phyloP scores from a whole-genome alignment of 1,140 invertebrate genomes.

The Zaprionus inermis region DNA sequence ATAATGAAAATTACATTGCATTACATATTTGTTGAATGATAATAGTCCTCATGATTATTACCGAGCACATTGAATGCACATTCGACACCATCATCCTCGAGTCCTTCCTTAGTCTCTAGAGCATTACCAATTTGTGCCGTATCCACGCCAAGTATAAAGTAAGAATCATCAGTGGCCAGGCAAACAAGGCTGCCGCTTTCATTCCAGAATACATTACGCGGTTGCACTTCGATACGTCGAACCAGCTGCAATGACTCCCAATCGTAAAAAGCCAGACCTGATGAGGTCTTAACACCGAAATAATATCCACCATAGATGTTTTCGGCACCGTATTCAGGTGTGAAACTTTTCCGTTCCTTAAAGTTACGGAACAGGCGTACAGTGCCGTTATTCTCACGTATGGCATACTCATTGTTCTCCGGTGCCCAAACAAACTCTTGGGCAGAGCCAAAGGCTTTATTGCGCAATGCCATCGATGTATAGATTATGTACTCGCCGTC shows the following conservation, averaged over 20 bases:
- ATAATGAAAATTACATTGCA: conserved; percentile 27
- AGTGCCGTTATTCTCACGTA: conserved; percentile 94
- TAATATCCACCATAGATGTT: conserved; percentile 98
- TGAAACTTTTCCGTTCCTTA: conserved; percentile 97
- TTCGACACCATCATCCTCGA: conserved; percentile 97
- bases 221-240: conserved; percentile 87
- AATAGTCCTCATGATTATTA: conserved; percentile 29
- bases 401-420: conserved; percentile 97
- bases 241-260: conserved; percentile 98
- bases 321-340: conserved; percentile 98
- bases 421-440: conserved; percentile 99
- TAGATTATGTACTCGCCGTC: conserved; percentile 99
- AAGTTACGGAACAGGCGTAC: conserved; percentile 99
- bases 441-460: conserved; percentile 99
- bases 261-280: conserved; percentile 97
- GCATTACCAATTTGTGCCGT: conserved; percentile 90
- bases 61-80: conserved; percentile 95
- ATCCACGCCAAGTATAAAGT: conserved; percentile 97
- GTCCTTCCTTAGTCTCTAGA: conserved; percentile 89
- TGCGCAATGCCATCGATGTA: conserved; percentile 98
- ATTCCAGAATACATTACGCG: conserved; percentile 96
- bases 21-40: background rate
- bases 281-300: conserved; percentile 96
- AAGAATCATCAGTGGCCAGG: conserved; percentile 97
- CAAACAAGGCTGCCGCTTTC: conserved; percentile 97